Evolutionary conservation across 1,140 invertebrate genomes (phyloP).

Genomic region (Heliconius melpomene): DNA sequence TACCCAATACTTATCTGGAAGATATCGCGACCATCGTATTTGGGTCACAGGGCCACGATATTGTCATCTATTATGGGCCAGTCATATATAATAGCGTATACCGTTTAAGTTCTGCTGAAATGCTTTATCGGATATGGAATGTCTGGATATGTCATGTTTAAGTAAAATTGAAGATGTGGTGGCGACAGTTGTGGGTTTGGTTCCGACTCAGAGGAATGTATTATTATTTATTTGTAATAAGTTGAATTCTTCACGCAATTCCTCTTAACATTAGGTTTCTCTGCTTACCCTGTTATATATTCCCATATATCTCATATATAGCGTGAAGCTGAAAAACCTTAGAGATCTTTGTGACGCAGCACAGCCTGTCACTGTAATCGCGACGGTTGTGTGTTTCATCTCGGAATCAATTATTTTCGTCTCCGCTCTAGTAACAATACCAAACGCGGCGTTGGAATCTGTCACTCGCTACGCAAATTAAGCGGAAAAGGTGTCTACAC

Average conservation of each 20-base stretch:
- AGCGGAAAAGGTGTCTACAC: neutral
- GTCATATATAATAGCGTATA: slow-evolving; percentile 16
- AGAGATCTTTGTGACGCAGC: too few relatives aligned
- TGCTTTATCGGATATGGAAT: neutral
- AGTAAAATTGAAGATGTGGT: neutral
- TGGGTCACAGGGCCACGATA: slow-evolving; percentile 23
- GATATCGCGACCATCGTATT: slow-evolving; percentile 5
- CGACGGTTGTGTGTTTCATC: too few relatives aligned
- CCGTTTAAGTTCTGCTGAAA: neutral
- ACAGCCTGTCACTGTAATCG: too few relatives aligned
- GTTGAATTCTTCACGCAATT: too few relatives aligned
- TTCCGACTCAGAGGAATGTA: too few relatives aligned
- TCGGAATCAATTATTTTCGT: too few relatives aligned
- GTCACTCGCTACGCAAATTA: neutral
- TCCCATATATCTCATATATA: too few relatives aligned
- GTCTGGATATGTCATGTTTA: neutral
- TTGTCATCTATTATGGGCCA: neutral
- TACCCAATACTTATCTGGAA: slow-evolving; percentile 3
- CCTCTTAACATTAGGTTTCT: too few relatives aligned
- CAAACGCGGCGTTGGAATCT: neutral
- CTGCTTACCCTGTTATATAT: too few relatives aligned
- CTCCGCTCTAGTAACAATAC: neutral
- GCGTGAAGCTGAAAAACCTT: too few relatives aligned
- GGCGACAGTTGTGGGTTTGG: too few relatives aligned
- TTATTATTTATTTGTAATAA: too few relatives aligned